Conservation (phyloP, 1,140 invertebrate genomes). For the Vanessa atalanta region DNA sequence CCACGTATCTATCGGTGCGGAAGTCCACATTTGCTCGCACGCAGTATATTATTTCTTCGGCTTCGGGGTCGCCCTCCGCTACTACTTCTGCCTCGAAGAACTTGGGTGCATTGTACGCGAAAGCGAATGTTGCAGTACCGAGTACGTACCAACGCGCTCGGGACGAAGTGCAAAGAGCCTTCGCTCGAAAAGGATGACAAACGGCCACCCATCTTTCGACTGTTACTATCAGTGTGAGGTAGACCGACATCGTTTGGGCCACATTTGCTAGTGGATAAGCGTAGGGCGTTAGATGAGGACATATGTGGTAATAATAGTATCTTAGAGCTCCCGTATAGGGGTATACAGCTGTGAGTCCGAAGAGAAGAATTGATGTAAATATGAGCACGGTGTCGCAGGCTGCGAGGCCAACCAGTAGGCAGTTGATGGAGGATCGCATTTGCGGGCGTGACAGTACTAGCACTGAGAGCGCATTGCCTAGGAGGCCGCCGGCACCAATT, state of each 20-base stretch:
- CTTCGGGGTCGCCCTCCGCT: constrained; percentile 42
- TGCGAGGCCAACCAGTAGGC: constrained; percentile 93
- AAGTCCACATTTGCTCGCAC: constrained; percentile 84
- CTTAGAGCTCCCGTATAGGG: constrained; percentile 88
- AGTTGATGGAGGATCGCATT: constrained; percentile 97
- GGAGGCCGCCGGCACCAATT: constrained; percentile 90
- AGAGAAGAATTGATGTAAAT: constrained; percentile 91
- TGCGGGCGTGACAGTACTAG: constrained; percentile 94
- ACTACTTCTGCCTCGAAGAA: constrained; percentile 84
- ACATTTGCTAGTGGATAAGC: constrained; percentile 93
- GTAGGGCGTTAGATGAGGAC: constrained; percentile 89
- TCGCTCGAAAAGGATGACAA: constrained; percentile 94
- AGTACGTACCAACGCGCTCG: constrained; percentile 92
- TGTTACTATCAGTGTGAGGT: constrained; percentile 96
- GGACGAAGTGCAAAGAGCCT: constrained; percentile 94
- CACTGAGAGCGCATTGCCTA: constrained; percentile 95
- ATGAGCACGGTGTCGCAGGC: constrained; percentile 95
- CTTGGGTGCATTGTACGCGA: constrained; percentile 93
- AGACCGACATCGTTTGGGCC: constrained; percentile 96
- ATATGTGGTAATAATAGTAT: constrained; percentile 89
- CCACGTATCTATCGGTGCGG: constrained; percentile 89
- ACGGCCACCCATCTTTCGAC: constrained; percentile 98
- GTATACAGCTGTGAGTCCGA: constrained; percentile 91
- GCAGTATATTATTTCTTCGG: constrained; percentile 85
- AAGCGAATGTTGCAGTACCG: constrained; percentile 89